Conservation (phyloP, 2,797 vertebrate genomes). For the Sebastes baramenuke region DNA sequence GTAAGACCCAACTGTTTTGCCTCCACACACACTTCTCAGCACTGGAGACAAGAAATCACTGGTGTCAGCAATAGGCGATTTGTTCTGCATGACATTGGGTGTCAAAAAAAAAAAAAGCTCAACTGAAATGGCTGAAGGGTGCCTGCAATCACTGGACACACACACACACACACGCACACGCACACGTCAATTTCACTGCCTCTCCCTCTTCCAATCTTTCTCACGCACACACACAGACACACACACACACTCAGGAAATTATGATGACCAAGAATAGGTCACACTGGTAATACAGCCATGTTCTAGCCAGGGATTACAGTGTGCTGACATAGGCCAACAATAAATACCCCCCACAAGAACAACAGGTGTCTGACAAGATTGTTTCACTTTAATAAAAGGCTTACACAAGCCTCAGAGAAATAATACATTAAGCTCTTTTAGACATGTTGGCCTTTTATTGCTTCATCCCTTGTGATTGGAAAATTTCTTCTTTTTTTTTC, state of each 20-base stretch:
- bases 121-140: slow-evolving; percentile 57
- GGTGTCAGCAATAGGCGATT: slow-evolving; percentile 73
- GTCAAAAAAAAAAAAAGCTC: slow-evolving; percentile 47
- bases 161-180: slow-evolving; percentile 9
- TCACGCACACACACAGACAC: slow-evolving; percentile 18
- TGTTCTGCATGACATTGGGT: slow-evolving; percentile 75
- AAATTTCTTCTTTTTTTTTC: slow-evolving; percentile 37
- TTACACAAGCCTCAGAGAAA: slow-evolving; percentile 59
- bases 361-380: slow-evolving; percentile 79
- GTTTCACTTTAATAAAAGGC: slow-evolving; percentile 75
- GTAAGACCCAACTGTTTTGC: slow-evolving; percentile 67
- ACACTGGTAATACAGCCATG: slow-evolving; percentile 58
- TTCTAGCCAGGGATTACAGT: slow-evolving; percentile 67
- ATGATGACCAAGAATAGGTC: slow-evolving; percentile 73
- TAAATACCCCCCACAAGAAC: slow-evolving; percentile 63
- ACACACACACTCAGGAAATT: slow-evolving; percentile 54
- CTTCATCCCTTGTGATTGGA: slow-evolving; percentile 57
- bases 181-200: slow-evolving; percentile 24
- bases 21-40: slow-evolving; percentile 70
- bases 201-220: slow-evolving; percentile 3
- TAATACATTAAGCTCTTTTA: slow-evolving; percentile 70
- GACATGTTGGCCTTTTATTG: slow-evolving; percentile 56
- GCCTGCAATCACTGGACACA: slow-evolving; percentile 50
- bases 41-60: slow-evolving; percentile 63
- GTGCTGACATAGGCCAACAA: slow-evolving; percentile 66